Evolutionary conservation across 2,797 vertebrate genomes (phyloP), one percentile per base, ranked within the genome.

Genomic region (Kryptopterus vitreolus): DNA sequence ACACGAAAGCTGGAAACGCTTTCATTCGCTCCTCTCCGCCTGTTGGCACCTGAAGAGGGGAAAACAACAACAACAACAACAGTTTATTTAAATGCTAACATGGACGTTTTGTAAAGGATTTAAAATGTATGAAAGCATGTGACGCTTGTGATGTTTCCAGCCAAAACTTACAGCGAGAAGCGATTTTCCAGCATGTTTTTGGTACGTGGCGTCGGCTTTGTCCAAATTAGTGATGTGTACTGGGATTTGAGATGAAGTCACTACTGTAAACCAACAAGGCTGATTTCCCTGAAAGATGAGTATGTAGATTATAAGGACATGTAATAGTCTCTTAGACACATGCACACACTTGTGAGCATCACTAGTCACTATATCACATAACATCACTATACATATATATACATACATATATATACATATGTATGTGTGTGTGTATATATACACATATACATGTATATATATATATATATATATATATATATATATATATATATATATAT

Each of bases 21-120:
- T 92, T 94, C 95, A 99, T 97, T 43, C 97, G 90, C 78, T 96
- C 95, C 63, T 92, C 77, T n/a, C 95, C 96, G 31, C 96, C 97
- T 76, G 88, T 85, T 5, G 97, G 97, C 61, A 99, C 95, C 97
- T 99, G 89, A 35, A 38, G 24, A 78, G 31, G n/a, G n/a, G 59
- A 76, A 77, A n/a, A 48, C 5, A n/a, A 20, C 16, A 6, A 29
- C 26, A 59, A 59, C 24, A 10, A 43, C 7, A n/a, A n/a, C n/a
- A n/a, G n/a, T n/a, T n/a, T n/a, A 43, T 43, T 6, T 10, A 43
- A 29, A 4, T 26, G 46, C 29, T 29, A 50, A 50, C 13, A 18
- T 24, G 31, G 20, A 62, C 20, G 5, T 29, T 15, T 59, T 13
- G 5, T 12, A 29, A 31, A 35, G 7, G 3, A 29, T 38, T 4